Conservation (phyloP, 2,888 invertebrate species). For the Acanthococcus lagerstroemiae region DNA sequence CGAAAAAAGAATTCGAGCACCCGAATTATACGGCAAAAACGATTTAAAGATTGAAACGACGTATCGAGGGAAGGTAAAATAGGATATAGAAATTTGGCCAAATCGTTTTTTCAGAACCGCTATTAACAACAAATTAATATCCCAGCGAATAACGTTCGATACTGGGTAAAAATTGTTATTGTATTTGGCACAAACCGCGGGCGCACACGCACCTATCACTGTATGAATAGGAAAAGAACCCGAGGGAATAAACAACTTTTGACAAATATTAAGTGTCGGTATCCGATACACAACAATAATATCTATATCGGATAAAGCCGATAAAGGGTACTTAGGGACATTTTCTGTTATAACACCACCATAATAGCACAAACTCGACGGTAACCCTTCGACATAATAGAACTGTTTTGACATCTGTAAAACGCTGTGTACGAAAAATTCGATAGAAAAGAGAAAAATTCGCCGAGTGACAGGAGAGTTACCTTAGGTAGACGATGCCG, state of each 20-base stretch:
- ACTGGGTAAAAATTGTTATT: too few relatives aligned
- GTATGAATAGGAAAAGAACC: constrained; percentile 8
- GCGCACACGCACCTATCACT: too few relatives aligned
- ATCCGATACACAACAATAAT: constrained; percentile 17
- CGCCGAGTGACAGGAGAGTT: too few relatives aligned
- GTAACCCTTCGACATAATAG: neutral
- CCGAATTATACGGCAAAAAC: too few relatives aligned
- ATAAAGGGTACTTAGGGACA: constrained; percentile 2
- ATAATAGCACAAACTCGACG: neutral
- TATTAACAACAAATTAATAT: neutral
- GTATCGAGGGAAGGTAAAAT: too few relatives aligned
- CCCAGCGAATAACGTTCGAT: neutral
- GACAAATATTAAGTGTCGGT: constrained; percentile 26
- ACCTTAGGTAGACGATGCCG: too few relatives aligned
- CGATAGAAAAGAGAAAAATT: too few relatives aligned
- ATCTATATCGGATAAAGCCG: neutral
- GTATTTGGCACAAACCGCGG: neutral
- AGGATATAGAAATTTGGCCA: too few relatives aligned
- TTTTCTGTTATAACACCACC: neutral
- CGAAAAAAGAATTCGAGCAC: too few relatives aligned
- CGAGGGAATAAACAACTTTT: constrained; percentile 9
- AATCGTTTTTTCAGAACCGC: too few relatives aligned
- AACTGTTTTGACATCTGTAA: neutral
- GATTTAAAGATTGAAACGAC: too few relatives aligned
- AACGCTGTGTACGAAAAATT: neutral